Base-by-base conservation (phyloP, 2,888 invertebrate species). In the Gasteruption jaculator region DNA sequence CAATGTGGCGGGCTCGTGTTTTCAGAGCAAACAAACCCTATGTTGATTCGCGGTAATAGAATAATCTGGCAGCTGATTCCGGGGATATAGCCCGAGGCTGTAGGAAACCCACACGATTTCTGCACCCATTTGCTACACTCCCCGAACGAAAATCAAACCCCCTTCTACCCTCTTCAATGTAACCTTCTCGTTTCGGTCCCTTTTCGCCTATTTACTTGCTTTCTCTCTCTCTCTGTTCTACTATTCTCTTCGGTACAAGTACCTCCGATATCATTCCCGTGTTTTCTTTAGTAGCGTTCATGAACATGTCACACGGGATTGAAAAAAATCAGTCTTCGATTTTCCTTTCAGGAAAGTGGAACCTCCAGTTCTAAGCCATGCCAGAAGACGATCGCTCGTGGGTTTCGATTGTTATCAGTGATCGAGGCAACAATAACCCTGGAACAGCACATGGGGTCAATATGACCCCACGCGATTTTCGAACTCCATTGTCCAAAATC, bases 21-120 rank as follows among this genome's bases (percentile, higher is more conserved):
- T 79, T 79, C 76, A 78, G 75, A 79, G 74, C 77, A 80, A 80
- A 80, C 79, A 80, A 77, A 71, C 73, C 74, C 73, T 72, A 77
- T 79, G 79, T 79, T 79, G 79, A 79, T 79, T 77, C 78, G 74
- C 75, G 75, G 79, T 80, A 80, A 80, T 80, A 80, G 79, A 80
- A 80, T 80, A 80, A 80, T 80, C 79, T 79, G 76, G 75, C 74
- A 73, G 72, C 73, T 68, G 70, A 71, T 71, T 71, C 67, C 65
- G 60, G 64, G 68, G 68, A 70, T 69, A 68, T 67, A 60, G 65
- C 70, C 68, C 54, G 61, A 56, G 65, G 69, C 61, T 64, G 60
- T 65, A 60, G 61, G n/a, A 61, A 65, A 65, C 64, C 63, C 60
- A 60, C 63, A 60, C 62, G 63, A 64, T 63, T 65, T 63, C 58